Conservation (phyloP, 2,797 vertebrate species). For the Netta rufina region DNA sequence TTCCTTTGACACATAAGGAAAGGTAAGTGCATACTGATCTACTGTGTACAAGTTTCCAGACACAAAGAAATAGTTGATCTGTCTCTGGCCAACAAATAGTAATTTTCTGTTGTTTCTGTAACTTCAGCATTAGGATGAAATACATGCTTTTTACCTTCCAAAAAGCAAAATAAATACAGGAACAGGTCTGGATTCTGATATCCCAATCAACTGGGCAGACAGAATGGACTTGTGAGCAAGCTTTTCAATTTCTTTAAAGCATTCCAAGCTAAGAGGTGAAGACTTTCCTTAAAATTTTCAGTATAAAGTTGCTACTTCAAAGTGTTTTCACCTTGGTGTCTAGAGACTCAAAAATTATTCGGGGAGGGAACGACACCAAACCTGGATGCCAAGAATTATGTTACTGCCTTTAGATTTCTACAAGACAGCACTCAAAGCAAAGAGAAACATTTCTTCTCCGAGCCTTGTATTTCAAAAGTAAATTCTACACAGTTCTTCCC, state of each 20-base stretch:
- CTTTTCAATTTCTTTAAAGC: background rate
- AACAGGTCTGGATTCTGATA: background rate
- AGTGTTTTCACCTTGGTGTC: background rate
- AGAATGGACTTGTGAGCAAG: background rate
- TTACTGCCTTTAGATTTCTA: background rate
- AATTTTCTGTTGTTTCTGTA: background rate
- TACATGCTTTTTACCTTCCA: background rate
- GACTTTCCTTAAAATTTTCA: background rate
- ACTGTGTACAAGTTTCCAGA: background rate
- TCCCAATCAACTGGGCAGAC: background rate
- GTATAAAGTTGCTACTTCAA: background rate
- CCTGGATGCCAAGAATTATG: background rate
- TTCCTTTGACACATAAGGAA: background rate
- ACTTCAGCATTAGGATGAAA: background rate
- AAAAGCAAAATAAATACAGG: background rate
- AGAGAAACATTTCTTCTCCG: background rate
- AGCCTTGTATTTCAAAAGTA: background rate
- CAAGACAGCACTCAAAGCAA: background rate
- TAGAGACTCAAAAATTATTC: background rate
- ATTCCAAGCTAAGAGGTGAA: background rate
- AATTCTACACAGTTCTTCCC: background rate
- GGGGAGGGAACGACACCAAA: too few species aligned
- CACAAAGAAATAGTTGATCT: background rate
- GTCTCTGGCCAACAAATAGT: background rate
- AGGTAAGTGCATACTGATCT: background rate